These are phyloP conservation scores for Xylocopa sonorina DNA, from an alignment of 1,140 invertebrate genomes.

Conservation along the genomic window DNA sequence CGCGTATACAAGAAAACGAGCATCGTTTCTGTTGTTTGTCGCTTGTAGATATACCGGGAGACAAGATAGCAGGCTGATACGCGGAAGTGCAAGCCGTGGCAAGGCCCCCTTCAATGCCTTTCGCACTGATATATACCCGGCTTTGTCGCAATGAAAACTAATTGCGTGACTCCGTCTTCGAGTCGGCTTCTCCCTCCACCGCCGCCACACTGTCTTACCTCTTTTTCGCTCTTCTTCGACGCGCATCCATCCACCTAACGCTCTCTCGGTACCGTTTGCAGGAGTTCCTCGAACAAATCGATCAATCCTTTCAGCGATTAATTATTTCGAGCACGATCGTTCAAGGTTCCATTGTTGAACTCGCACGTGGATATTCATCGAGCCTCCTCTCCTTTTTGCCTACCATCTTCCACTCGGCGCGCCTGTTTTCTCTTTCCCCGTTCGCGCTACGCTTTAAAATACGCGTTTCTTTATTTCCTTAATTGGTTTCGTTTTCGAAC, in stretches of 20 bases:
- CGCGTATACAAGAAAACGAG: slow-evolving; percentile 40
- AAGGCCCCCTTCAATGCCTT: slow-evolving; percentile 80
- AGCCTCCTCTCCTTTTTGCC: not conserved
- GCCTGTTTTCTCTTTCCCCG: too few relatives aligned
- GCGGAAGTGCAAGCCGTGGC: slow-evolving; percentile 76
- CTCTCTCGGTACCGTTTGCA: not conserved
- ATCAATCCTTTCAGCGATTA: not conserved
- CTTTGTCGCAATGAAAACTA: slow-evolving; percentile 67
- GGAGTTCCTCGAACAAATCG: not conserved
- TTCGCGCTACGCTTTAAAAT: too few relatives aligned
- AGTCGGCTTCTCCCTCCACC: not conserved
- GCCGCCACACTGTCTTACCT: not conserved
- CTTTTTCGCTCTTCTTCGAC: not conserved
- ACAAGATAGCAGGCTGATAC: slow-evolving; percentile 76
- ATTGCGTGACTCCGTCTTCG: slow-evolving; percentile 56
- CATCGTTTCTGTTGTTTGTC: slow-evolving; percentile 63
- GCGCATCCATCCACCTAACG: not conserved
- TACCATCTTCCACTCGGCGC: too few relatives aligned
- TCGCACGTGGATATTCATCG: too few relatives aligned
- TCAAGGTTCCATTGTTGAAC: not conserved
- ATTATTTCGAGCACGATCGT: too few relatives aligned
- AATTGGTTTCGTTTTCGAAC: not conserved
- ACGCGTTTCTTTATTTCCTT: too few relatives aligned
- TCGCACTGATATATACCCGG: slow-evolving; percentile 68
- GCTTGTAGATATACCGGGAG: slow-evolving; percentile 66